A percentile compares a stretch with the other conserved stretches of the same genome.
These are phyloP conservation scores for Xiphophorus birchmanni DNA, from an alignment of 2,797 vertebrate species.

Conservation along the genomic window DNA sequence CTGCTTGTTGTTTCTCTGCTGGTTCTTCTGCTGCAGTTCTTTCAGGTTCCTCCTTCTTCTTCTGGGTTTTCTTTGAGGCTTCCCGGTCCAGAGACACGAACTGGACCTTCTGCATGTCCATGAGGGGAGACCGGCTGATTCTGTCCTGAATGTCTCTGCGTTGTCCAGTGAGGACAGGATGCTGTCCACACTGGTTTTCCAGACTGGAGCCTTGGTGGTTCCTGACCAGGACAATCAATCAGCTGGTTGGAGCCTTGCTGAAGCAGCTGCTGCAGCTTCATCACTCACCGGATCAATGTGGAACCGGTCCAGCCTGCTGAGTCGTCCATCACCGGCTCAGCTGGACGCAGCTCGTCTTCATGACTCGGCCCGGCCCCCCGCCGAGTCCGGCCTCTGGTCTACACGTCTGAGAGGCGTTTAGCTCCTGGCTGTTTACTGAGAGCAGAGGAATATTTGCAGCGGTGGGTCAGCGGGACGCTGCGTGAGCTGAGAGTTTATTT, in stretches of 20 bases:
- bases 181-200: neutral
- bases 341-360: neutral
- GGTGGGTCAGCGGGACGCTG: constrained; percentile 5
- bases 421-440: constrained; percentile 3
- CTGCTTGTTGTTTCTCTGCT: neutral
- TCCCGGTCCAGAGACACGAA: too few relatives aligned
- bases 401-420: neutral
- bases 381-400: neutral
- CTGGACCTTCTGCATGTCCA: too few relatives aligned
- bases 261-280: neutral
- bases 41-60: too few relatives aligned
- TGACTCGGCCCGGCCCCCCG: neutral
- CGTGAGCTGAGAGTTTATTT: neutral
- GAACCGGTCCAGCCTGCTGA: neutral
- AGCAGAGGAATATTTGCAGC: neutral
- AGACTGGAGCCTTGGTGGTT: neutral
- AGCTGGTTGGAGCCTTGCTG: neutral
- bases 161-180: too few relatives aligned
- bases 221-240: neutral
- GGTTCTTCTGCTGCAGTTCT: too few relatives aligned
- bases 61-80: too few relatives aligned
- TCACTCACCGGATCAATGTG: neutral
- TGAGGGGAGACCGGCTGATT: too few relatives aligned
- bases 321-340: neutral
- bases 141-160: too few relatives aligned